Evolutionary conservation across 1,140 invertebrate species (phyloP), one percentile per base, ranked within the genome.

Genomic region (Drosophila setifemur): DNA sequence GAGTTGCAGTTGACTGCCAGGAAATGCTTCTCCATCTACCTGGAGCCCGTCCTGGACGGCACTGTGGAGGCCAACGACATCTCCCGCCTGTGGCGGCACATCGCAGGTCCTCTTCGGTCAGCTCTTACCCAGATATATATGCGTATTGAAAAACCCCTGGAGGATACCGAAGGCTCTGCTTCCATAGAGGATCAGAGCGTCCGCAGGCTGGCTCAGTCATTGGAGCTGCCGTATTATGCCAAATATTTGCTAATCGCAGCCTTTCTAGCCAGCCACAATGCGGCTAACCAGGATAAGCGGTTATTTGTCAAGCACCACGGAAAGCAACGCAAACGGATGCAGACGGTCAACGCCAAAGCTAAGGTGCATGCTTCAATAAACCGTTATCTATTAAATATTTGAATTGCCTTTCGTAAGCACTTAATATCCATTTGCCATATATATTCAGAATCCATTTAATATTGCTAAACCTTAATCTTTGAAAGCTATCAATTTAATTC

Each of bases 231-330:
- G 0, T 97, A 94, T 83, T 98, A 97, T 90, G 95, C 95, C 0
- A 98, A 98, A 90, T 97, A 94, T 90, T 91, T 98, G 26, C 90
- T 98, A 2, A 96, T 98, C 19, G 96, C 97, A 16, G 95, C 96
- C 4, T 98, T 96, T 90, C 91, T 98, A 52, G 97, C 97, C 0
- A 98, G 97, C 16, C 96, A 98, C 77, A 98, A 98, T 91, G 95
- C 96, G 0, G 92, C 94, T 0, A 97, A 96, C 78, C 94, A 95
- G 73, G 97, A 98, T 89, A 96, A 95, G 85, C 92, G 95, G 48
- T 89, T 97, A 2, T 97, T 97, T 87, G 92, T 96, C 78, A 96
- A 96, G 92, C 89, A 94, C 89, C 92, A 95, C 90, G 93, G 93
- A 23, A 92, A 93, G 87, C 91, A 93, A 89, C 90, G 92, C 69